Evolutionary conservation across 2,797 vertebrate genomes (phyloP).

Genomic region (Naso thynnoides): DNA sequence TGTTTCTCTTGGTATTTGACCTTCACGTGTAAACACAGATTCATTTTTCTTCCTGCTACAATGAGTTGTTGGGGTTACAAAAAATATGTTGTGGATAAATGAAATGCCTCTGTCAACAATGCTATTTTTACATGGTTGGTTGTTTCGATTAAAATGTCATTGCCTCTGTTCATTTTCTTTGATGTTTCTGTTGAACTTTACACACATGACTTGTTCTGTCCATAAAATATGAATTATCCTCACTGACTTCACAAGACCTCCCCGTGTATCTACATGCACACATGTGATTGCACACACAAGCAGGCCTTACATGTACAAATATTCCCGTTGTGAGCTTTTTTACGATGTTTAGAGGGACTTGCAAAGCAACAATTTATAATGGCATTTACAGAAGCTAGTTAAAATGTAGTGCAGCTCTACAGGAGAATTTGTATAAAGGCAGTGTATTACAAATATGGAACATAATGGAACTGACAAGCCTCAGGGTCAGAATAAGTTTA

Average conservation of each 20-base stretch:
- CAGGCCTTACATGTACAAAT: conserved; percentile 17
- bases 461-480: conserved; percentile 25
- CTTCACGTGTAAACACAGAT: conserved; percentile 68
- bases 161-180: conserved; percentile 82
- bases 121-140: conserved; percentile 77
- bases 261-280: conserved; percentile 51
- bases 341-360: conserved; percentile 34
- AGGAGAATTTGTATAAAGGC: conserved; percentile 7
- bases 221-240: conserved; percentile 81
- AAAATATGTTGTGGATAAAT: conserved; percentile 71
- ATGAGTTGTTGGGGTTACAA: conserved; percentile 47
- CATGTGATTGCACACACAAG: conserved; percentile 35
- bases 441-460: conserved; percentile 7
- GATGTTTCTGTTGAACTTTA: conserved; percentile 87
- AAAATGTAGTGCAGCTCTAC: background rate
- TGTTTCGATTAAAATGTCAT: conserved; percentile 86
- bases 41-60: conserved; percentile 66
- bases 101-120: conserved; percentile 76
- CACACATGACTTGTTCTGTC: conserved; percentile 86
- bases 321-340: conserved; percentile 22
- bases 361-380: conserved; percentile 20
- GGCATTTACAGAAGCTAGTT: conserved; percentile 4
- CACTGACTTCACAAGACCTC: conserved; percentile 59
- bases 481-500: conserved; percentile 22
- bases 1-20: conserved; percentile 56